Evolutionary conservation across 1,140 invertebrate genomes (phyloP).

Genomic region (Micrasema longulum): DNA sequence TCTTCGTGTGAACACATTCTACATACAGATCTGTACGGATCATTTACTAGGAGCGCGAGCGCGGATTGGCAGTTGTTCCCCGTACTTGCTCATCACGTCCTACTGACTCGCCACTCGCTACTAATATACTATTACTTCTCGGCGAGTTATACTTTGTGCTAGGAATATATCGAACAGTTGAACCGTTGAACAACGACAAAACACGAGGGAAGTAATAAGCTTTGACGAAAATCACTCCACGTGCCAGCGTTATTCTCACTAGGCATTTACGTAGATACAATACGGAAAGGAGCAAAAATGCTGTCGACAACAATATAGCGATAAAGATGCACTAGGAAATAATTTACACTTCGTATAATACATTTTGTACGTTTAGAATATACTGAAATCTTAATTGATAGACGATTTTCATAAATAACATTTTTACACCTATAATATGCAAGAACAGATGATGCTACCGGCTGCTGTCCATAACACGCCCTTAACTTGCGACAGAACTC

Average conservation of each 20-base stretch:
- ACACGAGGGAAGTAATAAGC: constrained; percentile 42
- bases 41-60: background rate
- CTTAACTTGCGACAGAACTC: too few relatives aligned
- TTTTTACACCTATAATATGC: constrained; percentile 42
- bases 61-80: background rate
- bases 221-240: constrained; percentile 20
- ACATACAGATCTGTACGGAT: background rate
- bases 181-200: constrained; percentile 22
- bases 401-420: constrained; percentile 40
- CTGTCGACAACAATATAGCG: constrained; percentile 13
- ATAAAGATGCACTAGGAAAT: constrained; percentile 24
- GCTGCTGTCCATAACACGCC: background rate
- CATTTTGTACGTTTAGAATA: constrained; percentile 54
- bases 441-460: constrained; percentile 32
- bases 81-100: too few relatives aligned
- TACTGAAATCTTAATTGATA: constrained; percentile 51
- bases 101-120: too few relatives aligned
- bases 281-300: constrained; percentile 5
- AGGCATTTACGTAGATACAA: constrained; percentile 26
- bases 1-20: background rate
- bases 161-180: background rate
- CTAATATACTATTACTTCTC: too few relatives aligned
- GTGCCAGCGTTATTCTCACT: background rate
- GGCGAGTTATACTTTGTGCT: too few relatives aligned
- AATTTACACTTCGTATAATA: constrained; percentile 45